Conservation (phyloP, 1,140 invertebrate genomes). For the Hormaphis cornu region DNA sequence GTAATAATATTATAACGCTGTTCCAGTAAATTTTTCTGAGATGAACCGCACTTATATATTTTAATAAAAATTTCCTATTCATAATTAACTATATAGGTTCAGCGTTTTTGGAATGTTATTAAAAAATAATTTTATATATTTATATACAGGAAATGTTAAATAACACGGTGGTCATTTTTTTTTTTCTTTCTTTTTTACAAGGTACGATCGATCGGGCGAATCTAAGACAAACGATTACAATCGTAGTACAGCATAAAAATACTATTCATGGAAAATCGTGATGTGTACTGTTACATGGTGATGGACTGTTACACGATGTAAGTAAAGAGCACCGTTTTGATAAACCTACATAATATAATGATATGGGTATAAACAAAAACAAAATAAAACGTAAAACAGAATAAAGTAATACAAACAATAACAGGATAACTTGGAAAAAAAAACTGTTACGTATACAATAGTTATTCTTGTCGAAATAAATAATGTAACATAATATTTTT, state of each 20-base stretch:
- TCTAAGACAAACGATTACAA: too few species aligned
- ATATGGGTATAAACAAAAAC: background rate
- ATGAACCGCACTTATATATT: background rate
- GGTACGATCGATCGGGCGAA: background rate
- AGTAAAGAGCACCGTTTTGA: background rate
- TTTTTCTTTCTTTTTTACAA: background rate
- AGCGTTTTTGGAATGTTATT: conserved; percentile 22
- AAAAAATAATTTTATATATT: conserved; percentile 8
- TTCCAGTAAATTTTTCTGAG: too few species aligned
- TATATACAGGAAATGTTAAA: background rate
- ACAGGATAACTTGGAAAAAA: conserved; percentile 7
- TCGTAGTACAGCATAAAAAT: too few species aligned
- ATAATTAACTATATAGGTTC: background rate
- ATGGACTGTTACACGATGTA: background rate
- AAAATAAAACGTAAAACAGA: background rate
- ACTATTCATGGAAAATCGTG: background rate
- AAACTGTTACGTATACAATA: conserved; percentile 20
- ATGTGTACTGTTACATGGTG: background rate
- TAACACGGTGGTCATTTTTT: background rate
- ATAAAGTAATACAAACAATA: background rate
- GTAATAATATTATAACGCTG: background rate
- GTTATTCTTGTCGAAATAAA: background rate
- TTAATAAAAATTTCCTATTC: background rate
- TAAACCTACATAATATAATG: background rate
- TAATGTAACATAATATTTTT: background rate